Conservation (phyloP, 1,140 invertebrate species). For the Trachymyrmex septentrionalis region DNA sequence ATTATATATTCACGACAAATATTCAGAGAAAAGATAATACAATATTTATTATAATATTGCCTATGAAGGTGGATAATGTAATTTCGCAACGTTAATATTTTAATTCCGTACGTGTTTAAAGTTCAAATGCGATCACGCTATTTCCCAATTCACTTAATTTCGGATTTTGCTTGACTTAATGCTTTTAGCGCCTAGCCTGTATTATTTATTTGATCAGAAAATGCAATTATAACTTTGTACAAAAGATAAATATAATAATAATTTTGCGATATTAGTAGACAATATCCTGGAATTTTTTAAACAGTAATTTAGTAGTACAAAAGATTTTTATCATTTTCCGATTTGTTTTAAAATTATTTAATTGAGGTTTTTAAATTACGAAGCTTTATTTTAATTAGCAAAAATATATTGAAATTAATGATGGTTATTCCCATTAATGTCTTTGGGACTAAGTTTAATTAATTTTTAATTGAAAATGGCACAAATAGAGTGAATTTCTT, state of each 20-base stretch:
- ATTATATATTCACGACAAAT: neutral
- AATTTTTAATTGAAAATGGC: neutral
- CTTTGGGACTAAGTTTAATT: neutral
- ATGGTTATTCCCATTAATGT: too few species aligned
- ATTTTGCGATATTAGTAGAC: neutral
- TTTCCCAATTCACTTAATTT: constrained; percentile 25
- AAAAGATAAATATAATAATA: neutral
- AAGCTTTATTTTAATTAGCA: neutral
- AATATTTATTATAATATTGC: constrained; percentile 9
- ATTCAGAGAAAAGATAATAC: neutral
- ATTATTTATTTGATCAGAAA: neutral
- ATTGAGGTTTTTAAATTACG: neutral
- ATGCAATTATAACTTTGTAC: neutral
- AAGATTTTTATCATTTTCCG: neutral
- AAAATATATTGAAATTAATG: neutral
- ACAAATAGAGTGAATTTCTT: neutral
- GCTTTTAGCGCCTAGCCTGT: neutral
- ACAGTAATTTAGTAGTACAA: neutral
- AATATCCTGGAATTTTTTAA: constrained; percentile 10
- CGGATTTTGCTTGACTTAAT: neutral
- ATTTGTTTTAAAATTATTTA: neutral
- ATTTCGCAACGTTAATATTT: constrained; percentile 23
- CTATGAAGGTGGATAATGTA: neutral
- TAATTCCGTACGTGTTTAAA: constrained; percentile 12
- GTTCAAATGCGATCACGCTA: neutral